Base-by-base conservation (phyloP, 2,888 invertebrate species). In the Cephus sareptanus region DNA sequence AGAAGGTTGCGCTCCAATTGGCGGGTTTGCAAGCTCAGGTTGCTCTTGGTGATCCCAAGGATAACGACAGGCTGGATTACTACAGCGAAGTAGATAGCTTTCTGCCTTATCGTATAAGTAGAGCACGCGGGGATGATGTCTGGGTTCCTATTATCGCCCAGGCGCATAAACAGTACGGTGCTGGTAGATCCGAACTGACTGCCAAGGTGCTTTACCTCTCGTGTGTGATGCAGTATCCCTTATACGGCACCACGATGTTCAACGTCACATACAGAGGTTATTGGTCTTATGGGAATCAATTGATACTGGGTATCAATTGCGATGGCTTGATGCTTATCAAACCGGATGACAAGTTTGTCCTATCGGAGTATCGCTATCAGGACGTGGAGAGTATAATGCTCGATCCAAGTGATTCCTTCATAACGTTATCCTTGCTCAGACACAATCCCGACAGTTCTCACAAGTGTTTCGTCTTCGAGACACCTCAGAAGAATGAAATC, bases 11-110 rank as follows among this genome's bases (percentile, higher is more conserved):
- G 0, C 93, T 98, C 3, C 98, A 98, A 91, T 92, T 98, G 85
- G 98, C 98, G 0, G 98, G 98, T 33, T 93, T 98, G 23, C 98
- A 98, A 91, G 97, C 98, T 15, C 98, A 98, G 92, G 98, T 98
- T 73, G 95, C 97, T n/a, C 93, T 98, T 76, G 98, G 98, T 15
- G 97, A 98, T 92, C 96, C 96, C 0, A 94, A 94, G 84, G 95
- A 95, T 86, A 95, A 95, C 82, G 95, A 95, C 90, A 95, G 96
- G 81, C 93, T 96, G 9, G 97, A 97, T 82, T 97, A 97, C 92
- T 98, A 98, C 92, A 94, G 96, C 76, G 97, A 98, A 89, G 96
- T 97, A n/a, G 97, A 96, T 77, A 96, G 96, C 89, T 98, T 97
- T 92, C 93, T 98, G 82, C 97, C 97, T n/a, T 95, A 95, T 84